These are phyloP conservation scores for Drosophila truncata DNA, from an alignment of 1,140 invertebrate genomes.

Conservation along the genomic window DNA sequence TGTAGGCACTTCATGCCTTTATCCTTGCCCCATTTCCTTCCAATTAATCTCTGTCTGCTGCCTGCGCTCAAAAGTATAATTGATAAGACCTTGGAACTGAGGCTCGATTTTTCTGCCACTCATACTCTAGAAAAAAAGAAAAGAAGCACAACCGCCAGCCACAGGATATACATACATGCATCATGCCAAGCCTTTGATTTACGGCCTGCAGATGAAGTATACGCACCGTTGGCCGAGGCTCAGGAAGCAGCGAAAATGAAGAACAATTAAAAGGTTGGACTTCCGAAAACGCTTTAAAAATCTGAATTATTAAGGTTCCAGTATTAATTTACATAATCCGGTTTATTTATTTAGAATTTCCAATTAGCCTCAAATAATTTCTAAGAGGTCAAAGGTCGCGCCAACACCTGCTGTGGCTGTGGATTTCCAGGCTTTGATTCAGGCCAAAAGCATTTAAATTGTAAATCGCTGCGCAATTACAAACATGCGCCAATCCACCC, in stretches of 20 bases:
- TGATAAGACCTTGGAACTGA: conserved; percentile 15
- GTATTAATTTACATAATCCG: conserved; percentile 25
- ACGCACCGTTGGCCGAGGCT: conserved; percentile 14
- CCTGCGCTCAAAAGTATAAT: conserved; percentile 23
- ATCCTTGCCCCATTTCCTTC: neutral
- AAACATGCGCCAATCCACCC: conserved; percentile 40
- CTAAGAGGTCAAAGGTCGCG: neutral
- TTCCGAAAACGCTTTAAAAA: conserved; percentile 6
- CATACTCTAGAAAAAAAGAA: neutral
- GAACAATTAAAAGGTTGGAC: conserved; percentile 11
- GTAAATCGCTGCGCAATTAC: conserved; percentile 59
- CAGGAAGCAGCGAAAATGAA: neutral
- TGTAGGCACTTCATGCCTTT: neutral
- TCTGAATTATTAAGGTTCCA: neutral
- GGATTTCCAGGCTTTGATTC: conserved; percentile 54
- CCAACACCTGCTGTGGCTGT: conserved; percentile 39
- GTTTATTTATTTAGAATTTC: conserved; percentile 41
- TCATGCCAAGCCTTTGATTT: conserved; percentile 33
- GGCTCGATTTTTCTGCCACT: conserved; percentile 3
- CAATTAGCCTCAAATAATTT: conserved; percentile 27
- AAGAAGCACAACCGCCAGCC: conserved; percentile 5
- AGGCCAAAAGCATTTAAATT: conserved; percentile 41
- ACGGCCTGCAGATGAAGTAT: conserved; percentile 41
- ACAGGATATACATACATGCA: conserved; percentile 34
- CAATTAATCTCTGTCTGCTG: conserved; percentile 22